phyloP scores from a whole-genome alignment of 2,797 vertebrate genomes.

The Knipowitschia caucasica region DNA sequence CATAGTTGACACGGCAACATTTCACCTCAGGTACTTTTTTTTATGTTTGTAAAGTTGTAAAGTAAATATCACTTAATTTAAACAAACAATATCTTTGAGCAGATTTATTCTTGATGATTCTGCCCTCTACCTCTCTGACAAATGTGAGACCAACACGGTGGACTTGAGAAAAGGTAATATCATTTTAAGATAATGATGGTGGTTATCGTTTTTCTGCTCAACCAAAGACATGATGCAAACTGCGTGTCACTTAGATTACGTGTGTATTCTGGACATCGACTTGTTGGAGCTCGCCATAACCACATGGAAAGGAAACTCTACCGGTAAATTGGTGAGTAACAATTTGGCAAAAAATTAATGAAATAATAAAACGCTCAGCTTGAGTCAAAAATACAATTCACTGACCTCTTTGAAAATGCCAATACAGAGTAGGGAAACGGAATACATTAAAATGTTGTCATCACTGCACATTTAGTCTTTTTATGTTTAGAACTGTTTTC shows the following conservation, averaged over 20 bases:
- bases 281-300: conserved; percentile 90
- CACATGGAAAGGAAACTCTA: conserved; percentile 86
- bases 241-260: conserved; percentile 78
- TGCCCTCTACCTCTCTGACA: conserved; percentile 90
- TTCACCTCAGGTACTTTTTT: conserved; percentile 84
- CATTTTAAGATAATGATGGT: too few species aligned
- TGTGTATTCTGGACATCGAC: conserved; percentile 90
- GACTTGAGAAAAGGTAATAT: conserved; percentile 85
- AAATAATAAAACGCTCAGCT: too few species aligned
- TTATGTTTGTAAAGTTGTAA: background rate
- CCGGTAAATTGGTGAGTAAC: conserved; percentile 79
- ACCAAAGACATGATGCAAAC: background rate
- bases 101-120: conserved; percentile 95
- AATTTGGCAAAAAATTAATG: too few species aligned
- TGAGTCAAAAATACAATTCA: too few species aligned
- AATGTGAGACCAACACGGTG: conserved; percentile 82
- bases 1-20: conserved; percentile 89
- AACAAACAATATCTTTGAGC: conserved; percentile 3
- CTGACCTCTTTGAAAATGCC: too few species aligned
- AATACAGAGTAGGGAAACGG: too few species aligned
- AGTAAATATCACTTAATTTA: background rate
- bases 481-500: too few species aligned
- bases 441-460: too few species aligned
- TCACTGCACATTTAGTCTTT: too few species aligned
- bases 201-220: background rate